phyloP scores from a whole-genome alignment of 1,140 invertebrate species.

The Xylocopa sonorina region DNA sequence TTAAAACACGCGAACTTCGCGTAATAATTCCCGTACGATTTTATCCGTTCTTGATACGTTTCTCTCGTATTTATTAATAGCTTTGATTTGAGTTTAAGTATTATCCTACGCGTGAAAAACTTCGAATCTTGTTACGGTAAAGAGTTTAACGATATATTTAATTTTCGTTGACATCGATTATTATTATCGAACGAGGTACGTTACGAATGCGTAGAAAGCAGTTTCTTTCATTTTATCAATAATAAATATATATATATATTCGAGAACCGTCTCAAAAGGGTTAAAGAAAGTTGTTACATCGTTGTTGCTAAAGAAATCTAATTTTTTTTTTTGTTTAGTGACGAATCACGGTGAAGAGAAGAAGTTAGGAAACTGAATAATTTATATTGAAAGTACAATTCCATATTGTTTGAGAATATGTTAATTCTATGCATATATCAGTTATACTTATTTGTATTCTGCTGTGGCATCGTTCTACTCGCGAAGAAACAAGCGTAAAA shows the following conservation, averaged over 20 bases:
- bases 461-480: constrained; percentile 39
- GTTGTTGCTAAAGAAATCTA: background rate
- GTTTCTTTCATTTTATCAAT: background rate
- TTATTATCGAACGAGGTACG: background rate
- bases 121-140: background rate
- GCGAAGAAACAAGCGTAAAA: constrained; percentile 11
- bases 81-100: background rate
- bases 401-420: too few species aligned
- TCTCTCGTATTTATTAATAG: too few species aligned
- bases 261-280: constrained; percentile 18
- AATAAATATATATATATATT: background rate
- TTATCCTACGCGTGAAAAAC: background rate
- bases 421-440: background rate
- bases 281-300: background rate
- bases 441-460: constrained; percentile 4
- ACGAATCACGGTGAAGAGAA: constrained; percentile 10
- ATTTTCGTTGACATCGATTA: constrained; percentile 10
- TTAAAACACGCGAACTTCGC: background rate
- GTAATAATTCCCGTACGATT: background rate
- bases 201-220: background rate
- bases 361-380: background rate
- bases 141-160: background rate
- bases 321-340: background rate
- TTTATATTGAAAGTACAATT: background rate
- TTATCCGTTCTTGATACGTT: background rate